Conservation (phyloP, 2,888 invertebrate species). For the Thymelicus lineola region DNA sequence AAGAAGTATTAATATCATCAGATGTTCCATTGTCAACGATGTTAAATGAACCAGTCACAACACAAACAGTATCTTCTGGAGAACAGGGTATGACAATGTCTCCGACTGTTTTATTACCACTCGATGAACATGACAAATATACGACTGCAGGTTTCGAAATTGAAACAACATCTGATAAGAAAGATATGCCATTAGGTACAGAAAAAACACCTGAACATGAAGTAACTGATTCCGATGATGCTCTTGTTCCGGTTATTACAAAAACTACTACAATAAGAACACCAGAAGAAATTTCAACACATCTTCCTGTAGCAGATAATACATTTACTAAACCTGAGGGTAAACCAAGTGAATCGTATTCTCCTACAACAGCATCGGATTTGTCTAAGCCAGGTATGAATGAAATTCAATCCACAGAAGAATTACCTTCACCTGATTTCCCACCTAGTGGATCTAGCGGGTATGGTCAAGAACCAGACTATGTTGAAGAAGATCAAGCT, state of each 20-base stretch:
- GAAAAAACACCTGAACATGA: constrained; percentile 40
- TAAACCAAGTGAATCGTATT: constrained; percentile 51
- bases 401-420: constrained; percentile 66
- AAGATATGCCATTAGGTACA: constrained; percentile 37
- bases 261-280: constrained; percentile 45
- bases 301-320: constrained; percentile 48
- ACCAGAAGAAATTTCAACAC: constrained; percentile 46
- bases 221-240: constrained; percentile 34
- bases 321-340: constrained; percentile 59
- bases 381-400: constrained; percentile 60
- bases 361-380: constrained; percentile 56
- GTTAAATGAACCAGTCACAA: background rate
- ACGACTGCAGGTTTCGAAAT: constrained; percentile 39
- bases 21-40: constrained; percentile 8
- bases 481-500: constrained; percentile 91
- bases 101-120: constrained; percentile 27
- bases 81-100: constrained; percentile 33
- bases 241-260: constrained; percentile 40
- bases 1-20: constrained; percentile 1
- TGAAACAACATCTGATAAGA: constrained; percentile 30
- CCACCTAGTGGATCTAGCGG: constrained; percentile 70
- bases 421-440: constrained; percentile 66
- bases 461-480: constrained; percentile 86
- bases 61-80: constrained; percentile 9
- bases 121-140: constrained; percentile 42